Conservation (phyloP, 2,888 invertebrate species). For the Spilarctia lutea region DNA sequence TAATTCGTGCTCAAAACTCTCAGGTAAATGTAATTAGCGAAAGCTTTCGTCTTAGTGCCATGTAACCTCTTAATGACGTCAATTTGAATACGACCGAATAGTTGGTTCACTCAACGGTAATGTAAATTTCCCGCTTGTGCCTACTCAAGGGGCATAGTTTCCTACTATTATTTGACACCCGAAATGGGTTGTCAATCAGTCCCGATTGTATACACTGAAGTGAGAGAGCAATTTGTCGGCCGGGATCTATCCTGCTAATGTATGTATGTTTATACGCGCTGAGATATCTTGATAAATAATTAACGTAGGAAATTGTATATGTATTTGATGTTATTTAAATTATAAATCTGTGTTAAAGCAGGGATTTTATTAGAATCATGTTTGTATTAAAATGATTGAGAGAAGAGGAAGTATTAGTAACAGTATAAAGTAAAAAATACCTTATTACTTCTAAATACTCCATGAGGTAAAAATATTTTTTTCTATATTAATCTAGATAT, state of each 20-base stretch:
- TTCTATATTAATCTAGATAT: background rate
- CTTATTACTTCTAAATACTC: too few relatives aligned
- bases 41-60: constrained; percentile 56
- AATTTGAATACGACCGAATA: constrained; percentile 75
- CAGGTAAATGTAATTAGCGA: constrained; percentile 50
- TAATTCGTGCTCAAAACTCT: constrained; percentile 10
- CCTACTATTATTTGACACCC: constrained; percentile 69
- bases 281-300: constrained; percentile 25
- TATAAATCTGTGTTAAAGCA: background rate
- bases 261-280: constrained; percentile 50
- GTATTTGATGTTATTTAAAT: background rate
- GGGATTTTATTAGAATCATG: background rate
- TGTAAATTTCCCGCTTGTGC: constrained; percentile 69
- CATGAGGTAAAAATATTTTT: too few relatives aligned
- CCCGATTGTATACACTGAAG: constrained; percentile 53
- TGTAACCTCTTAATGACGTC: constrained; percentile 70
- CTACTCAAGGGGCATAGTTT: constrained; percentile 63
- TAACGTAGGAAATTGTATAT: constrained; percentile 21
- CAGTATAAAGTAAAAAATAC: background rate
- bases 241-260: constrained; percentile 45
- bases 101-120: constrained; percentile 64
- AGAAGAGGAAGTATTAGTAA: too few relatives aligned
- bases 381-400: too few relatives aligned
- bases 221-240: constrained; percentile 57
- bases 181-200: constrained; percentile 72